Evolutionary conservation across 2,113 vertebrate species (phyloP).

Genomic region (Axis porcinus): DNA sequence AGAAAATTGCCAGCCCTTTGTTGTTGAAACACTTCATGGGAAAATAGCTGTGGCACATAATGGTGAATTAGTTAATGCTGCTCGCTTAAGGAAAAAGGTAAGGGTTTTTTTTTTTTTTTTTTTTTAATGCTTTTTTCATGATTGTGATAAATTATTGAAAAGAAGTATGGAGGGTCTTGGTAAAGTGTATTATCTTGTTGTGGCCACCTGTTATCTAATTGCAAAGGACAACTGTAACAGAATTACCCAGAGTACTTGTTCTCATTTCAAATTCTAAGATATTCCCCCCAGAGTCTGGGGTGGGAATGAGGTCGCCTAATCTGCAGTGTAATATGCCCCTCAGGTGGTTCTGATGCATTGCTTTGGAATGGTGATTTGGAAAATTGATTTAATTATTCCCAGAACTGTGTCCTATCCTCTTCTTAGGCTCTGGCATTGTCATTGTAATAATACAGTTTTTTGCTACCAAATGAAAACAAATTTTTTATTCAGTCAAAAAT

Average conservation of each 20-base stretch:
- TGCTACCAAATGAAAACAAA: background rate
- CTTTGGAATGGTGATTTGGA: background rate
- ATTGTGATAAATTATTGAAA: background rate
- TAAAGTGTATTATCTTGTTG: background rate
- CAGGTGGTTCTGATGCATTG: background rate
- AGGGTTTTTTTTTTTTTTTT: background rate
- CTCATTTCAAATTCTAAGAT: background rate
- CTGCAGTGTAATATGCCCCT: background rate
- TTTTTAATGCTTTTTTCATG: background rate
- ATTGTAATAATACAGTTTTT: background rate
- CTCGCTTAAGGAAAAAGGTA: conserved; percentile 89
- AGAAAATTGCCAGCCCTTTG: conserved; percentile 98
- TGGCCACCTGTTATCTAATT: background rate
- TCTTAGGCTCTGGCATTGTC: background rate
- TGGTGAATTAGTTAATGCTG: conserved; percentile 93
- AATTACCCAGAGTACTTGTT: background rate
- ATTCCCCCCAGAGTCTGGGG: background rate
- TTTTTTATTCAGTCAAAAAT: background rate
- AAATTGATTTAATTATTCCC: background rate
- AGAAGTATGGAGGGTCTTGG: background rate
- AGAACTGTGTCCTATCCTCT: background rate
- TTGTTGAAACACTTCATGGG: conserved; percentile 97
- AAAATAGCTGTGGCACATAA: conserved; percentile 98
- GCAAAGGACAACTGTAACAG: background rate
- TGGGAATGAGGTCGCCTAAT: background rate